Base-by-base conservation (phyloP, 2,113 vertebrate genomes). In the Cervus canadensis region DNA sequence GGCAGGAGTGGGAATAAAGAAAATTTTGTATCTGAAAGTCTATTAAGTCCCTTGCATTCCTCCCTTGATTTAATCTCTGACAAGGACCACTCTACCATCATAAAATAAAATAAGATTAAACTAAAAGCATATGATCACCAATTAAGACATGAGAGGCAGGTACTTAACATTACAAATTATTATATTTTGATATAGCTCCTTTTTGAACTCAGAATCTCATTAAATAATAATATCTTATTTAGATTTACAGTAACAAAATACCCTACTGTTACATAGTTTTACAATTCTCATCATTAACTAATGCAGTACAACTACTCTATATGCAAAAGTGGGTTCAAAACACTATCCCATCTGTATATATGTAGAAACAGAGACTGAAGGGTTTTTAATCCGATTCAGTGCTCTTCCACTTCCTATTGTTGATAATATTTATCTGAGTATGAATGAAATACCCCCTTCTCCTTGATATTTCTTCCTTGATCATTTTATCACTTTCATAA, bases 11-110 rank as follows among this genome's bases (percentile, higher is more conserved):
- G 16, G 57, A 94, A 95, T 76, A 45, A 94, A 84, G 78, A 88
- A 87, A 40, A 97, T 95, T 86, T 91, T 45, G 76, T 67, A 82
- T 76, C 62, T 92, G 45, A 94, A 94, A 88, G 43, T 89, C 82
- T 89, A 15, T 56, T 89, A 93, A 93, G 59, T 82, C 40, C 59
- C 17, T 95, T 64, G 81, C 4, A 16, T 62, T 67, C 60, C 89
- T 78, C 19, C 54, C 21, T 54, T 87, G 60, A 64, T 14, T 87
- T 74, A 96, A 94, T 93, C 62, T 40, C 78, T n/a, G 21, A 86
- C 43, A 92, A 87, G 30, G 26, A 71, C 45, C 40, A 91, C 12
- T 87, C 36, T 57, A 60, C 19, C 36, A 59, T 87, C 25, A 50
- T 86, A 67, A 86, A 86, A 43, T 71, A 59, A 95, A 89, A 62